A percentile compares a stretch with the other conserved stretches of the same genome.
phyloP scores from a whole-genome alignment of 2,888 invertebrate genomes.

The Apodemia hepburni region DNA sequence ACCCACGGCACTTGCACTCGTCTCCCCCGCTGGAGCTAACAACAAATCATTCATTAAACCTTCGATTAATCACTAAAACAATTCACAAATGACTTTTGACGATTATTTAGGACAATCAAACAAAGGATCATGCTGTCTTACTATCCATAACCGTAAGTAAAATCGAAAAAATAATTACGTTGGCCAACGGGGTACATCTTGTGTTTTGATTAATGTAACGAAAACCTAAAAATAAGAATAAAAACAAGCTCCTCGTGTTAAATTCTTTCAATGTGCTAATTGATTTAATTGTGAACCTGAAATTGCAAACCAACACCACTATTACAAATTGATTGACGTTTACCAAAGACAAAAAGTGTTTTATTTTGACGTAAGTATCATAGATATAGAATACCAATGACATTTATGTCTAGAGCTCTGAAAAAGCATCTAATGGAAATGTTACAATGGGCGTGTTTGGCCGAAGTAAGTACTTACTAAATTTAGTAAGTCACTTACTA shows the following conservation, averaged over 20 bases:
- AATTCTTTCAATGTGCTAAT: slow-evolving; percentile 54
- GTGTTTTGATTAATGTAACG: slow-evolving; percentile 47
- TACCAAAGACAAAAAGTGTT: slow-evolving; percentile 28
- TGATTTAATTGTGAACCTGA: slow-evolving; percentile 41
- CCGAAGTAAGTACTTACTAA: too few species aligned
- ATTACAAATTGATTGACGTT: slow-evolving; percentile 39
- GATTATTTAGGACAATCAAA: slow-evolving; percentile 69
- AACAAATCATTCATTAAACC: slow-evolving; percentile 20
- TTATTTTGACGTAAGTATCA: slow-evolving; percentile 5
- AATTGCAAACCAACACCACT: slow-evolving; percentile 41
- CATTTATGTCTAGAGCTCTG: not conserved
- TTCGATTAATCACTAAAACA: slow-evolving; percentile 18
- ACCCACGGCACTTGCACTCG: slow-evolving; percentile 66
- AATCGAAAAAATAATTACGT: slow-evolving; percentile 50
- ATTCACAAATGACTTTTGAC: slow-evolving; percentile 21
- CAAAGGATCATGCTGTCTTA: slow-evolving; percentile 59
- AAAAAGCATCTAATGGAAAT: too few species aligned
- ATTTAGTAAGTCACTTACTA: too few species aligned
- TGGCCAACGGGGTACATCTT: slow-evolving; percentile 76
- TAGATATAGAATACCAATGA: too few species aligned
- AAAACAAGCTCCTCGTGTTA: slow-evolving; percentile 44
- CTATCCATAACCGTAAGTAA: slow-evolving; percentile 34
- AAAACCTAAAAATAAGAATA: slow-evolving; percentile 51
- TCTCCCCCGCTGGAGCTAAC: slow-evolving; percentile 76
- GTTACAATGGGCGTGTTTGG: too few species aligned